Evolutionary conservation across 2,797 vertebrate species (phyloP).

Genomic region (Falco cherrug): DNA sequence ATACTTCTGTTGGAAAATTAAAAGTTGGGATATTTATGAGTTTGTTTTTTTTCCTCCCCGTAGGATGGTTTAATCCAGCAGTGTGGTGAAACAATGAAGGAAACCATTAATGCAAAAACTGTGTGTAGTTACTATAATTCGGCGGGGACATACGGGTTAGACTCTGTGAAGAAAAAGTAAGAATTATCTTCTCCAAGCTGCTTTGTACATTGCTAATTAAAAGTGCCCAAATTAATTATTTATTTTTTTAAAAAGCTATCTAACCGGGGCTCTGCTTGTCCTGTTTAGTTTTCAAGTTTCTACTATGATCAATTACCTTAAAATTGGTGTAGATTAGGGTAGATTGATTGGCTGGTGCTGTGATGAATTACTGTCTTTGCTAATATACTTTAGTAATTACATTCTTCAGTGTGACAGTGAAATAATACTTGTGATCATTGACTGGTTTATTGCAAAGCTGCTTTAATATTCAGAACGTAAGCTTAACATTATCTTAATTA

Average conservation of each 20-base stretch:
- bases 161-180: slow-evolving; percentile 95
- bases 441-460: not conserved
- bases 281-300: not conserved
- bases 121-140: slow-evolving; percentile 92
- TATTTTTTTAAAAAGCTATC: not conserved
- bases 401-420: not conserved
- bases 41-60: not conserved
- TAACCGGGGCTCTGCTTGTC: not conserved
- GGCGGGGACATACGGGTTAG: slow-evolving; percentile 91
- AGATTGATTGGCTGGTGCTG: not conserved
- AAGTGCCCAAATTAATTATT: not conserved
- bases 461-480: not conserved
- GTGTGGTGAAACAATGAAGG: slow-evolving; percentile 99
- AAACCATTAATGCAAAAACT: slow-evolving; percentile 92
- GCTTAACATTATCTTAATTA: not conserved
- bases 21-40: not conserved
- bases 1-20: not conserved
- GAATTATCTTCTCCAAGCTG: slow-evolving; percentile 24
- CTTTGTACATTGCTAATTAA: not conserved
- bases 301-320: not conserved
- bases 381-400: too few relatives aligned
- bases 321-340: not conserved
- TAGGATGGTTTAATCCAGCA: slow-evolving; percentile 98
- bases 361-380: too few relatives aligned
- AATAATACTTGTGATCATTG: not conserved